Conservation (phyloP, 2,888 invertebrate species). For the Calameuta filiformis region DNA sequence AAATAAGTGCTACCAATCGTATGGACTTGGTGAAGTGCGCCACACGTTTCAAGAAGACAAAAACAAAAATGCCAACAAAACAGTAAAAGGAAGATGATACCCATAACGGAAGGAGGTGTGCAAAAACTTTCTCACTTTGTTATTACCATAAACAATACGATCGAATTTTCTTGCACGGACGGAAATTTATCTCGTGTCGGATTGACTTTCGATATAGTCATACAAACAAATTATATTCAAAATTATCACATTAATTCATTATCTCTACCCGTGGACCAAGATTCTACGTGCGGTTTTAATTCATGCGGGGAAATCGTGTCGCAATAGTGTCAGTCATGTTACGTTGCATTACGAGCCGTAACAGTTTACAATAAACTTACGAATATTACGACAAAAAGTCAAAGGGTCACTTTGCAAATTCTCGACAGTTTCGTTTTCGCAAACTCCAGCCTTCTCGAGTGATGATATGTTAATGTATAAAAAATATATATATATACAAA, state of each 20-base stretch:
- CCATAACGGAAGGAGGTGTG: slow-evolving; percentile 4
- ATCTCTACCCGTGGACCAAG: background rate
- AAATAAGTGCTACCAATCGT: slow-evolving; percentile 33
- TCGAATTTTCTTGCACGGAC: slow-evolving; percentile 47
- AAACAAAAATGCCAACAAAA: background rate
- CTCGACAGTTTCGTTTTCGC: background rate
- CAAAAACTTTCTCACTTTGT: slow-evolving; percentile 34
- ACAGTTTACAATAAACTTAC: background rate
- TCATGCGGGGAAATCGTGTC: background rate
- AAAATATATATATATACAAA: background rate
- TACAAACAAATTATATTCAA: background rate
- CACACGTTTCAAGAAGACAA: background rate
- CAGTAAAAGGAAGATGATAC: background rate
- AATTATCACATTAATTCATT: background rate
- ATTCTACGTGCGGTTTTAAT: background rate
- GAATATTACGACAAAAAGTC: background rate
- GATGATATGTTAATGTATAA: background rate
- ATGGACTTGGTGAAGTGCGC: slow-evolving; percentile 10
- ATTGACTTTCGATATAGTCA: background rate
- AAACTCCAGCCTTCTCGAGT: background rate
- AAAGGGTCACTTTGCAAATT: background rate
- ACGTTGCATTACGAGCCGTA: background rate
- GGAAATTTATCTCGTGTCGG: slow-evolving; percentile 3
- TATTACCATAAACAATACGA: slow-evolving; percentile 24
- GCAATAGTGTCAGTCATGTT: background rate